These are phyloP conservation scores for Zootermopsis nevadensis DNA, from an alignment of 2,888 invertebrate species.

Conservation along the genomic window DNA sequence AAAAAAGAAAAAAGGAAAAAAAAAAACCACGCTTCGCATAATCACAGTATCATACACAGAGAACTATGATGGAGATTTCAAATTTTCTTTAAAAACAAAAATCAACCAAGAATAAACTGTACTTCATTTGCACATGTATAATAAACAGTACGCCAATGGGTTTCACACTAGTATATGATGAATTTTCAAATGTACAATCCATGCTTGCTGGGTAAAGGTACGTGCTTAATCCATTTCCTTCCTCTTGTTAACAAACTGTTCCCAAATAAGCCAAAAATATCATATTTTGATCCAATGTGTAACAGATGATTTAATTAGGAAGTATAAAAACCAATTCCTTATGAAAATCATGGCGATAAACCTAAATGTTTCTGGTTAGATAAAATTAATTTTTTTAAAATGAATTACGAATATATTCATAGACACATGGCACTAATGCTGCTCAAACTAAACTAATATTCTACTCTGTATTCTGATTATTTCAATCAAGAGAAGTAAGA, in stretches of 20 bases:
- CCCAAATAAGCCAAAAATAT: not conserved
- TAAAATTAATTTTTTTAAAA: not conserved
- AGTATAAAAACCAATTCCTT: not conserved
- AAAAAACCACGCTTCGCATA: too few relatives aligned
- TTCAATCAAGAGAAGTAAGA: too few relatives aligned
- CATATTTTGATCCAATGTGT: constrained; percentile 37
- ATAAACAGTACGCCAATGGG: too few relatives aligned
- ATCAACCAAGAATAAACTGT: too few relatives aligned
- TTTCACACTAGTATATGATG: not conserved
- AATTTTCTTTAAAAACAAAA: too few relatives aligned
- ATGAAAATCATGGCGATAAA: not conserved
- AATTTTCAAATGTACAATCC: constrained; percentile 35
- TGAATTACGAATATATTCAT: not conserved
- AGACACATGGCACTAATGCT: constrained; percentile 11
- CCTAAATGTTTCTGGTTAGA: not conserved
- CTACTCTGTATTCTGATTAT: too few relatives aligned
- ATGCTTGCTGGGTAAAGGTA: constrained; percentile 23
- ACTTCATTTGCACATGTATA: too few relatives aligned
- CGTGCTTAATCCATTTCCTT: constrained; percentile 23
- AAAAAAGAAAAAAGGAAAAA: too few relatives aligned
- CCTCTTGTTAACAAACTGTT: constrained; percentile 25
- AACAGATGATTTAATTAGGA: constrained; percentile 27
- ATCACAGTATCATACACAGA: too few relatives aligned
- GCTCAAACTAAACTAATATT: not conserved
- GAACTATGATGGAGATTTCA: too few relatives aligned